Conservation (phyloP, 1,140 invertebrate genomes). For the Bradynema listronoti region DNA sequence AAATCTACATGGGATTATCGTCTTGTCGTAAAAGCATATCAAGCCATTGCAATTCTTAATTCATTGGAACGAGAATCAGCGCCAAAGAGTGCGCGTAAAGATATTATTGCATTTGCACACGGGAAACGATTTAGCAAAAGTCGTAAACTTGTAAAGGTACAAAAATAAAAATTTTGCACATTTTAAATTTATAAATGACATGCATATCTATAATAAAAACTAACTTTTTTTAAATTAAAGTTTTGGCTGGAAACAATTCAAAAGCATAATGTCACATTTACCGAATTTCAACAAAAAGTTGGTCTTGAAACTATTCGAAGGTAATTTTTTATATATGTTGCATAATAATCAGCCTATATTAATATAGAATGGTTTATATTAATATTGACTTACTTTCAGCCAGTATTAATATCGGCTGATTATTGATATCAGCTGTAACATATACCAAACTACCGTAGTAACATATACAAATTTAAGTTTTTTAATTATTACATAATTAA, state of each 20-base stretch:
- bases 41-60: conserved; percentile 39
- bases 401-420: too few relatives aligned
- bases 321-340: too few relatives aligned
- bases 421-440: too few relatives aligned
- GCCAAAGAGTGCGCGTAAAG: conserved; percentile 20
- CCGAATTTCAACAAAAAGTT: conserved; percentile 46
- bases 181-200: conserved; percentile 3
- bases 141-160: conserved; percentile 31
- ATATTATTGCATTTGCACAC: conserved; percentile 22
- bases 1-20: conserved; percentile 12
- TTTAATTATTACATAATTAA: too few relatives aligned
- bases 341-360: too few relatives aligned
- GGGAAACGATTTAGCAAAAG: conserved; percentile 15
- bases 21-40: conserved; percentile 29
- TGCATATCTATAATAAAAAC: background rate
- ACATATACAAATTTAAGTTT: too few relatives aligned
- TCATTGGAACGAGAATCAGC: conserved; percentile 30
- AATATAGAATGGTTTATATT: too few relatives aligned
- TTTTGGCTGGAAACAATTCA: conserved; percentile 48
- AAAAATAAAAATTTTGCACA: background rate
- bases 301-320: conserved; percentile 31
- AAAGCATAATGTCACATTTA: conserved; percentile 43
- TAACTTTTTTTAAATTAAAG: conserved; percentile 33
- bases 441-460: too few relatives aligned
- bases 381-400: too few relatives aligned